Evolutionary conservation across 2,888 invertebrate genomes (phyloP), one percentile per base, ranked within the genome.

Genomic region (Papilio gigon): DNA sequence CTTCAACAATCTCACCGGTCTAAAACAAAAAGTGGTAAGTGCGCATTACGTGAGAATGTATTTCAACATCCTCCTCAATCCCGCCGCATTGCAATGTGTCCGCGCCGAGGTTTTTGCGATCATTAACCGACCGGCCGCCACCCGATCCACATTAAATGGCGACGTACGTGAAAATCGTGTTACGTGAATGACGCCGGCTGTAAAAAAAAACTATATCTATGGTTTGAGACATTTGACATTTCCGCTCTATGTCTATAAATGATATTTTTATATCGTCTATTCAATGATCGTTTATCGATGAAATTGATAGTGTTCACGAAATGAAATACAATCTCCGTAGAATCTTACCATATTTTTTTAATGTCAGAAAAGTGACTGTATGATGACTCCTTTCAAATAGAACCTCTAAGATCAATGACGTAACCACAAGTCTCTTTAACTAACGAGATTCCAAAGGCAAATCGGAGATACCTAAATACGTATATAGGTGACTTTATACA

Each of bases 31-130:
- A 60, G 40, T 40, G 14, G 22, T 60, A 25, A 60, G 60, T 37
- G 40, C 40, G 60, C 47, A 66, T 66, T 68, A 63, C 62, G 67
- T 68, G 67, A 25, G 40, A 60, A 60, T 56, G 58, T 56, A 68
- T 68, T 68, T 35, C 60, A 62, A 58, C 63, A 56, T 62, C 61
- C 62, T 42, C 42, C 17, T 25, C 56, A 25, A 30, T 50, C 66
- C 62, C 6, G 67, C 33, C 33, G 56, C 67, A 63, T 63, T 58
- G 44, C 67, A 50, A 35, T 25, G 67, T 25, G 53, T 56, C 53
- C 56, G 22, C 27, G 56, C 42, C 67, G 66, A n/a, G 60, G 47
- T 67, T 65, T 67, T 60, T 67, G 56, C 35, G 22, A 42, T 30
- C 61, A 56, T 67, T 67, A 67, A 66, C 61, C 61, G 20, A 53